A percentile compares a stretch with the other conserved stretches of the same genome.
These are phyloP conservation scores for Corticium candelabrum DNA, from an alignment of 37 sponge, comb jelly and placozoan species.

Conservation along the genomic window DNA sequence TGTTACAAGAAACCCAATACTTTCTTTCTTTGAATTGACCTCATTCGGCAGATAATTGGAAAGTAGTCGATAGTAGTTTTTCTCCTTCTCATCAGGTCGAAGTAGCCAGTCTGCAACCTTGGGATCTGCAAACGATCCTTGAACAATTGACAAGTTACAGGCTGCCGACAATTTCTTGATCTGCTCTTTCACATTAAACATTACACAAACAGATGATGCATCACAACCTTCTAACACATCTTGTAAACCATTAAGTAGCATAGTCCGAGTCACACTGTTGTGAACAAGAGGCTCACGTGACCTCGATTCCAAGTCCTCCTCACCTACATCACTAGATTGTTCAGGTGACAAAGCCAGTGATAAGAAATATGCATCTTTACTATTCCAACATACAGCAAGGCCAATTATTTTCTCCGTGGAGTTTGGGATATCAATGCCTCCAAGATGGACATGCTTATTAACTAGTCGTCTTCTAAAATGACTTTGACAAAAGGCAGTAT, in stretches of 20 bases:
- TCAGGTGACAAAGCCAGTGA: not conserved
- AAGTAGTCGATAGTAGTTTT: conserved; percentile 55
- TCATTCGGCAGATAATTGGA: conserved; percentile 60
- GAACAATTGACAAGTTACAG: conserved; percentile 26
- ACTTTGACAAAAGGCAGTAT: conserved; percentile 8
- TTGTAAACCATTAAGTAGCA: not conserved
- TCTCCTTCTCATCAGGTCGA: conserved; percentile 66
- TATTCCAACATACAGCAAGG: conserved; percentile 77
- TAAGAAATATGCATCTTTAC: conserved; percentile 70
- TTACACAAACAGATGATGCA: conserved; percentile 12
- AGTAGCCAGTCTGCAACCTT: conserved; percentile 82
- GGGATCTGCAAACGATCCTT: conserved; percentile 43
- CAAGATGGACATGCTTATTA: not conserved
- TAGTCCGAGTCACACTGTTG: not conserved
- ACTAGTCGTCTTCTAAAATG: conserved; percentile 14
- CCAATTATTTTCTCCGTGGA: not conserved
- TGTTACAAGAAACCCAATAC: conserved; percentile 19
- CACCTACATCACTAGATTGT: not conserved
- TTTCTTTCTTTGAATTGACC: not conserved
- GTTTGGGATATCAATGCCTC: not conserved
- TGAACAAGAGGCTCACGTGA: too few species aligned
- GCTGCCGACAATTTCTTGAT: conserved; percentile 40
- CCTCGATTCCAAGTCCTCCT: too few species aligned
- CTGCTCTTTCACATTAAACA: conserved; percentile 67
- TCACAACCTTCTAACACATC: not conserved